A percentile compares a stretch with the other conserved stretches of the same genome.
These are phyloP conservation scores for Coilia nasus DNA, from an alignment of 2,797 vertebrate species.

Conservation along the genomic window DNA sequence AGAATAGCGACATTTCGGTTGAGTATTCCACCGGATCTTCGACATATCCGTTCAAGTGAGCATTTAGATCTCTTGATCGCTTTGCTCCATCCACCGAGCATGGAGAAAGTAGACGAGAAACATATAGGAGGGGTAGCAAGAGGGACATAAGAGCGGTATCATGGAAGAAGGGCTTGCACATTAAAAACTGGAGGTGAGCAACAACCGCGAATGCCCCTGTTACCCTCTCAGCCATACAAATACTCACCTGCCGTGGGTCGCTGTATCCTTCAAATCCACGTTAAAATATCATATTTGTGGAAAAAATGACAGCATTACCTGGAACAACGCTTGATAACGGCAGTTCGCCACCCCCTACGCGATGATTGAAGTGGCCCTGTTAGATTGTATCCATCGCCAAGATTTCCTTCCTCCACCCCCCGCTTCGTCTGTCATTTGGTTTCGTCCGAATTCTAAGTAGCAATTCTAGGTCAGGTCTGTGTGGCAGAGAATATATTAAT, in stretches of 20 bases:
- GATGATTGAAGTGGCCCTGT: slow-evolving; percentile 27
- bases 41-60: slow-evolving; percentile 26
- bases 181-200: slow-evolving; percentile 24
- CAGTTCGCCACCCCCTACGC: slow-evolving; percentile 24
- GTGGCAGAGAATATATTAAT: slow-evolving; percentile 69
- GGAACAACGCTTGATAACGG: slow-evolving; percentile 25
- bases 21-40: slow-evolving; percentile 26
- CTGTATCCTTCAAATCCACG: slow-evolving; percentile 20
- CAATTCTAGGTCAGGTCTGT: slow-evolving; percentile 78
- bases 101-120: slow-evolving; percentile 23
- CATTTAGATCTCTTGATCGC: slow-evolving; percentile 27
- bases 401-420: slow-evolving; percentile 48
- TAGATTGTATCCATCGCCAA: slow-evolving; percentile 25
- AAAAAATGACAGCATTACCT: slow-evolving; percentile 15
- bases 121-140: slow-evolving; percentile 26
- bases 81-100: slow-evolving; percentile 24
- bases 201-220: neutral
- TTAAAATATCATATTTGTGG: slow-evolving; percentile 18
- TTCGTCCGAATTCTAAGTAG: slow-evolving; percentile 79
- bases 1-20: slow-evolving; percentile 9
- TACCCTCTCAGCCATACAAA: slow-evolving; percentile 6
- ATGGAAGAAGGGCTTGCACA: slow-evolving; percentile 25
- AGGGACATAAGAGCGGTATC: slow-evolving; percentile 26
- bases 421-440: slow-evolving; percentile 67
- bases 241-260: slow-evolving; percentile 3